Evolutionary conservation across 2,888 invertebrate species (phyloP).

Genomic region (Lathronympha strigana): DNA sequence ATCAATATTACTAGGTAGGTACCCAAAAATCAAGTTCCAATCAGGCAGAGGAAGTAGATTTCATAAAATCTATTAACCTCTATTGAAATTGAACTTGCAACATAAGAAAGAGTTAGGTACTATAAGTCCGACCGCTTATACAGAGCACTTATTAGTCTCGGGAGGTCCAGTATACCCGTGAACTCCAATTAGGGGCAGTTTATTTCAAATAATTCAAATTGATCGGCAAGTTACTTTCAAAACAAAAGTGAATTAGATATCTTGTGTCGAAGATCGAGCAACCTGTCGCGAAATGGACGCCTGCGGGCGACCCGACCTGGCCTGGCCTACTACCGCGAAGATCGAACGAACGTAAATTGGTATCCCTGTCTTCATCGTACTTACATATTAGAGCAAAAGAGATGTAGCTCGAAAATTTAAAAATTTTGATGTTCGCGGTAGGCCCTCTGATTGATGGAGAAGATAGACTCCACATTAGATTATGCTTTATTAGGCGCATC

Average conservation of each 20-base stretch:
- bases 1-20: background rate
- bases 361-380: too few relatives aligned
- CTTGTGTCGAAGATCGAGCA: conserved; percentile 37
- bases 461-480: conserved; percentile 37
- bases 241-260: background rate
- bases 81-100: conserved; percentile 10
- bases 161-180: background rate
- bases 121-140: background rate
- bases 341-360: too few relatives aligned
- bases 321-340: too few relatives aligned
- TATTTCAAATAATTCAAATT: background rate
- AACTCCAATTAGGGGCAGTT: background rate
- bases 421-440: too few relatives aligned
- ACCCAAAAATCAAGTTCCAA: background rate
- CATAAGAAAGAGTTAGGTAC: background rate
- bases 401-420: too few relatives aligned
- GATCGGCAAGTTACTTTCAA: background rate
- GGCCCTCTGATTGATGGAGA: too few relatives aligned
- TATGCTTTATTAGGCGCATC: conserved; percentile 19
- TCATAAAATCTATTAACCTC: conserved; percentile 12
- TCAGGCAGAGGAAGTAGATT: background rate
- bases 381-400: too few relatives aligned
- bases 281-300: conserved; percentile 53
- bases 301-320: conserved; percentile 50
- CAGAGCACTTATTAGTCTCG: background rate